These are phyloP conservation scores for Idaea straminata DNA, from an alignment of 2,888 invertebrate genomes.

Conservation along the genomic window DNA sequence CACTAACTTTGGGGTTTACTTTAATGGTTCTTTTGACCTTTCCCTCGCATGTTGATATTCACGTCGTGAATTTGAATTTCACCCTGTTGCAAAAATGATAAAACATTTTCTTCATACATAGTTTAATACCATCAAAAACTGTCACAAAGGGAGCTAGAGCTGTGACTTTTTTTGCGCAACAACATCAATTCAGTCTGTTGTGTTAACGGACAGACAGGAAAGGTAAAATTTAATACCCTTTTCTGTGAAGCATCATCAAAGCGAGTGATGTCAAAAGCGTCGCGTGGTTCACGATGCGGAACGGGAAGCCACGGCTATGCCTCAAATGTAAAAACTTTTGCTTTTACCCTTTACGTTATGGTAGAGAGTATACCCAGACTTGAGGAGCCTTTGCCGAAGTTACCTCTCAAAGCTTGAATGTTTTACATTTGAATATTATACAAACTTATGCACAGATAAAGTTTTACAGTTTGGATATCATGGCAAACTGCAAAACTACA, in stretches of 20 bases:
- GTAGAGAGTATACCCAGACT: constrained; percentile 56
- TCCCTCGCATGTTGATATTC: constrained; percentile 54
- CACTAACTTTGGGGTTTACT: constrained; percentile 43
- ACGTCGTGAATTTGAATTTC: constrained; percentile 44
- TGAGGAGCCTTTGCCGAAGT: constrained; percentile 71
- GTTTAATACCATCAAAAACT: background rate
- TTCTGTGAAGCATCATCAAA: constrained; percentile 65
- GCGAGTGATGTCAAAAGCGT: constrained; percentile 73
- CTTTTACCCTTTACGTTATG: constrained; percentile 70
- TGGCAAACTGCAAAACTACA: background rate
- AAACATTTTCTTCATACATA: background rate
- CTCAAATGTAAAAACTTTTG: constrained; percentile 76
- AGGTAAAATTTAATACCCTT: constrained; percentile 70
- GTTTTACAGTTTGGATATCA: constrained; percentile 32
- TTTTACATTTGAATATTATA: constrained; percentile 70
- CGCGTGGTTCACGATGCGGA: constrained; percentile 57
- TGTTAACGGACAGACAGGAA: constrained; percentile 46
- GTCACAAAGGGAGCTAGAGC: constrained; percentile 22
- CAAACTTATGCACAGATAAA: constrained; percentile 48
- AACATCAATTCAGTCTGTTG: constrained; percentile 58
- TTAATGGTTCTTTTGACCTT: constrained; percentile 70
- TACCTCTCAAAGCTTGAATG: constrained; percentile 71
- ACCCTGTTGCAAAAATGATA: constrained; percentile 53
- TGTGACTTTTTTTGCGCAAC: constrained; percentile 48
- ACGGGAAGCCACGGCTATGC: constrained; percentile 61